phyloP scores from a whole-genome alignment of 53 echinoderm and acorn worm genomes.

The Apostichopus leukothele region DNA sequence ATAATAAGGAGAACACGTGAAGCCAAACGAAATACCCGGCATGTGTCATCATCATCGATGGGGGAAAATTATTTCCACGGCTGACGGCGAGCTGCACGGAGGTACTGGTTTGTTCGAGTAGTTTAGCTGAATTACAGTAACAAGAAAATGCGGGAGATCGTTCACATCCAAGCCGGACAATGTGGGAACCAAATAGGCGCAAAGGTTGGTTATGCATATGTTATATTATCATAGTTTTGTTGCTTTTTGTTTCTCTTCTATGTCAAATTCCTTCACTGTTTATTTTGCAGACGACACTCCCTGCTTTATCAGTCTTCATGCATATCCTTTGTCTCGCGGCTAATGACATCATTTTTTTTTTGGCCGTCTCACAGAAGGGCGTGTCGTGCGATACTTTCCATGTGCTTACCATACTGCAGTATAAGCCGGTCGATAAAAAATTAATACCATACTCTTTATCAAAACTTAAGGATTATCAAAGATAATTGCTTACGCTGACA shows the following conservation, averaged over 20 bases:
- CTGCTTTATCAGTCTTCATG: background rate
- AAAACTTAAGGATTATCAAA: no score
- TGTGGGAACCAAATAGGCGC: slow-evolving; percentile 94
- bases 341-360: no score
- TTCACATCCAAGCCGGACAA: slow-evolving; percentile 91
- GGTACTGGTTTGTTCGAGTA: background rate
- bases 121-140: no score
- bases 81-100: background rate
- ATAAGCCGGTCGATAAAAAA: no score
- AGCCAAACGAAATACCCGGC: no score
- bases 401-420: no score
- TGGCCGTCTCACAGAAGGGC: slow-evolving; percentile 51
- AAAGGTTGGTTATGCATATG: slow-evolving; percentile 47
- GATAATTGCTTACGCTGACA: no score
- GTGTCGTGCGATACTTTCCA: no score
- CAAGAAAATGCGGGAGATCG: slow-evolving; percentile 77
- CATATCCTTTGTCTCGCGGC: no score
- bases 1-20: no score
- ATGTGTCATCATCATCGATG: background rate
- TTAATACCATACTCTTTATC: no score
- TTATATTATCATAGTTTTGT: no score
- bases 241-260: background rate
- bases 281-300: background rate
- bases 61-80: slow-evolving; percentile 24
- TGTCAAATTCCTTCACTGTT: background rate